Conservation (phyloP, 2,888 invertebrate species). For the Xestia rhomboidea region DNA sequence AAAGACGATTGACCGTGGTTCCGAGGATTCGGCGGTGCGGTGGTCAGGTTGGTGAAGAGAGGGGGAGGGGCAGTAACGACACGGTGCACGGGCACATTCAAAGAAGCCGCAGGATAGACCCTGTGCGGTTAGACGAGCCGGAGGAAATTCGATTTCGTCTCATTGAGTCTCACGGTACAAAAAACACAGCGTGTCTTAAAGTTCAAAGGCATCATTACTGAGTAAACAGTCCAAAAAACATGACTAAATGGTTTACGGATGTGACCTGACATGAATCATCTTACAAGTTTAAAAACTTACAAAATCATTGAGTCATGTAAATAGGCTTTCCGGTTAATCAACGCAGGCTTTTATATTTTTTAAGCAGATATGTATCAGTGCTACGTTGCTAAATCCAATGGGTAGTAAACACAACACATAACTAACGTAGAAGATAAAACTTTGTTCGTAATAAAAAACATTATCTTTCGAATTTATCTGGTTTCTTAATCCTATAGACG, state of each 20-base stretch:
- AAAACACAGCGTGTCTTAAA: conserved; percentile 43
- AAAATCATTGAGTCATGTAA: conserved; percentile 40
- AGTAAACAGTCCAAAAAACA: conserved; percentile 32
- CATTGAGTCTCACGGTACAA: conserved; percentile 56
- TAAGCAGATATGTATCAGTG: conserved; percentile 44
- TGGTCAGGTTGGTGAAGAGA: conserved; percentile 52
- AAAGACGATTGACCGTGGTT: conserved; percentile 82
- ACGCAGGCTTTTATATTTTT: conserved; percentile 39
- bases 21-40: conserved; percentile 70
- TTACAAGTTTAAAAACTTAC: conserved; percentile 25
- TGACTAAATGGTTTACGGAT: conserved; percentile 25
- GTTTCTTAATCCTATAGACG: conserved; percentile 60
- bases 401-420: conserved; percentile 31
- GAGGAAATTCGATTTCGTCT: conserved; percentile 76
- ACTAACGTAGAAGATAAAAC: conserved; percentile 15
- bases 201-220: conserved; percentile 31
- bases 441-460: conserved; percentile 33
- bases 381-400: conserved; percentile 44
- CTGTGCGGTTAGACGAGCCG: conserved; percentile 79
- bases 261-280: conserved; percentile 54
- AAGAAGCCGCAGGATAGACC: conserved; percentile 85
- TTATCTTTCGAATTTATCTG: conserved; percentile 50
- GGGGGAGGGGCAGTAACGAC: conserved; percentile 68
- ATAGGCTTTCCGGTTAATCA: conserved; percentile 34
- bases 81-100: conserved; percentile 84